Conservation (phyloP, 2,888 invertebrate genomes). For the Rhingia campestris region DNA sequence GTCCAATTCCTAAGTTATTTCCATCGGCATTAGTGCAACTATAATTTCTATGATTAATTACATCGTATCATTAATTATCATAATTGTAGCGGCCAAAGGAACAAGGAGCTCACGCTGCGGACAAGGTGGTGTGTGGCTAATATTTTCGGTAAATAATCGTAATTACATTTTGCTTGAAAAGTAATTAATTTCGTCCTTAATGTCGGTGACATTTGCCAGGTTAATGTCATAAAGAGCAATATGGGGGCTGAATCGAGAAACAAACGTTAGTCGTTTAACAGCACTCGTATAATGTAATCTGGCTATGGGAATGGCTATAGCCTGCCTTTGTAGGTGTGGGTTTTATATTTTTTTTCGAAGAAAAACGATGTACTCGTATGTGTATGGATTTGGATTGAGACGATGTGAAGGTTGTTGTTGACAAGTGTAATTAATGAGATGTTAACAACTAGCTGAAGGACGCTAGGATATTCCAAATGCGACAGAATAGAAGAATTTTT, state of each 20-base stretch:
- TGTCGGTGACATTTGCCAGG: slow-evolving; percentile 73
- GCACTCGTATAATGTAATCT: slow-evolving; percentile 53
- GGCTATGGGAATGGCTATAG: background rate
- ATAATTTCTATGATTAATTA: slow-evolving; percentile 70
- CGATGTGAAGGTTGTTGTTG: slow-evolving; percentile 27
- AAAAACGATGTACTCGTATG: background rate
- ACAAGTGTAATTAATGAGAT: slow-evolving; percentile 61
- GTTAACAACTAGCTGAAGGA: slow-evolving; percentile 15
- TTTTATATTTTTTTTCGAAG: background rate
- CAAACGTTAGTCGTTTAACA: slow-evolving; percentile 47
- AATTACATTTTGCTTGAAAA: slow-evolving; percentile 68
- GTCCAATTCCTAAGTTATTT: slow-evolving; percentile 47
- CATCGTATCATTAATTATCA: slow-evolving; percentile 71
- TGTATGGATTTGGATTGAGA: slow-evolving; percentile 21
- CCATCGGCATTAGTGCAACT: slow-evolving; percentile 55
- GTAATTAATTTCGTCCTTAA: slow-evolving; percentile 70
- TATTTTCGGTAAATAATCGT: slow-evolving; percentile 73
- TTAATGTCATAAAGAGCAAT: slow-evolving; percentile 65
- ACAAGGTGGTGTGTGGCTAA: slow-evolving; percentile 46
- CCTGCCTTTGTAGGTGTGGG: background rate
- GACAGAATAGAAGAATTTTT: too few species aligned
- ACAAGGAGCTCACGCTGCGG: slow-evolving; percentile 18
- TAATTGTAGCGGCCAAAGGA: slow-evolving; percentile 59
- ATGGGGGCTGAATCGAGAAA: slow-evolving; percentile 23
- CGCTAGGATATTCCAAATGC: too few species aligned